Percentiles rank a stretch among this genome's conserved stretches.
These are phyloP conservation scores for Fregetta grallaria DNA, from an alignment of 2,113 vertebrate genomes.

Conservation along the genomic window DNA sequence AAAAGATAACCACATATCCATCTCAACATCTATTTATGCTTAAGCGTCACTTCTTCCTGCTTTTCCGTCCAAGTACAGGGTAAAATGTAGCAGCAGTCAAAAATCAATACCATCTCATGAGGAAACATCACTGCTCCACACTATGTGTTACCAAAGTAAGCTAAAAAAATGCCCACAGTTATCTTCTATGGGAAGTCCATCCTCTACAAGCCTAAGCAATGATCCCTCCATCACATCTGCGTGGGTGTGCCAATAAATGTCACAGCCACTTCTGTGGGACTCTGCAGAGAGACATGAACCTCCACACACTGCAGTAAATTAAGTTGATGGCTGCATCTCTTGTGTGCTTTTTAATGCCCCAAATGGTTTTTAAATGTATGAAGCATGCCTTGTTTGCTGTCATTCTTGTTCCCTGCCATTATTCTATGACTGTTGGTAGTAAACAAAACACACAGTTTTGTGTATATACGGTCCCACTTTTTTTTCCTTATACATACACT, in stretches of 20 bases:
- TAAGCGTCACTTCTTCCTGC: not conserved
- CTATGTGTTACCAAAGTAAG: not conserved
- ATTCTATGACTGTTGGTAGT: not conserved
- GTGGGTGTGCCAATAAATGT: fast-evolving
- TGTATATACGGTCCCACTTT: too few species aligned
- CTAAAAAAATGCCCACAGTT: not conserved
- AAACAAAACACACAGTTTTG: not conserved
- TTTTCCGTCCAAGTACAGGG: not conserved
- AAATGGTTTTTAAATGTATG: not conserved
- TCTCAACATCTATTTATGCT: not conserved
- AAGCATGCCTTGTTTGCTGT: not conserved
- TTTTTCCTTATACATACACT: too few species aligned
- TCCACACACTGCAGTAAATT: not conserved
- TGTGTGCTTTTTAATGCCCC: not conserved
- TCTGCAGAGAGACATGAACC: not conserved
- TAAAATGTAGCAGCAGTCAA: not conserved
- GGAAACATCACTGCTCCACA: not conserved
- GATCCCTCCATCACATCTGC: not conserved
- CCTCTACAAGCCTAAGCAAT: not conserved
- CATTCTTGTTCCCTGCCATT: not conserved
- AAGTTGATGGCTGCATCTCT: not conserved
- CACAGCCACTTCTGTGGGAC: not conserved
- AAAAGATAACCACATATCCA: not conserved
- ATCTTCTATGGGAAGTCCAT: not conserved
- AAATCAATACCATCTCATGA: not conserved